These are phyloP conservation scores for Thymallus thymallus DNA, from an alignment of 2,113 vertebrate species.

Conservation along the genomic window DNA sequence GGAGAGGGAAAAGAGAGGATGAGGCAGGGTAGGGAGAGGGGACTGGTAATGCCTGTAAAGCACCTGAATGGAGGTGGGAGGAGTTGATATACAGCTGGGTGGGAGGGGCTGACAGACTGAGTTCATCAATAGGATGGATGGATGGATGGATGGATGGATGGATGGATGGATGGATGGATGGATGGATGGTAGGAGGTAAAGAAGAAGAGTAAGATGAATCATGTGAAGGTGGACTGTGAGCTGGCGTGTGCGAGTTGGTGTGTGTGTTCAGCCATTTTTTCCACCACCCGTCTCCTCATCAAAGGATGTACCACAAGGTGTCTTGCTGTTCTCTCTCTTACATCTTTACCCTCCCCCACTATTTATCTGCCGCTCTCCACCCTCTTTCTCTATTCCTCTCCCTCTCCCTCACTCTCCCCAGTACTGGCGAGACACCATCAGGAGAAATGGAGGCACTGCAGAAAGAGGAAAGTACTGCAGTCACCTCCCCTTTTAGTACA, in stretches of 20 bases:
- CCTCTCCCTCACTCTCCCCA: constrained; percentile 27
- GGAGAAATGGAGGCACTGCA: constrained; percentile 64
- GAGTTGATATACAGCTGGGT: neutral
- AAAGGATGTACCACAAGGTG: constrained; percentile 73
- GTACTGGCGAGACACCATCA: constrained; percentile 66
- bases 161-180: too few relatives aligned
- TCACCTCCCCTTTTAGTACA: constrained; percentile 70
- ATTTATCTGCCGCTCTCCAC: constrained; percentile 2
- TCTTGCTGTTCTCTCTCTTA: constrained; percentile 58
- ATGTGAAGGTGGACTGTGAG: too few relatives aligned
- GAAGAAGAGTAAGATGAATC: constrained; percentile 6
- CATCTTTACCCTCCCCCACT: constrained; percentile 34
- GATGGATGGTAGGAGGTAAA: neutral
- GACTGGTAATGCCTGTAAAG: constrained; percentile 4
- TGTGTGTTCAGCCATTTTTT: constrained; percentile 28
- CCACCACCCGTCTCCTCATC: constrained; percentile 62
- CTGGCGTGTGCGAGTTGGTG: too few relatives aligned
- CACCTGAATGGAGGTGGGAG: constrained; percentile 38
- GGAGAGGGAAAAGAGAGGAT: neutral
- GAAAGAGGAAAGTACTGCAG: constrained; percentile 61
- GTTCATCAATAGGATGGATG: neutral
- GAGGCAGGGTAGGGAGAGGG: constrained; percentile 19
- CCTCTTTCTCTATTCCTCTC: constrained; percentile 10
- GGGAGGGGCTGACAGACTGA: neutral
- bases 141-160: neutral